phyloP scores from a whole-genome alignment of 2,113 vertebrate species.

The Axis porcinus region DNA sequence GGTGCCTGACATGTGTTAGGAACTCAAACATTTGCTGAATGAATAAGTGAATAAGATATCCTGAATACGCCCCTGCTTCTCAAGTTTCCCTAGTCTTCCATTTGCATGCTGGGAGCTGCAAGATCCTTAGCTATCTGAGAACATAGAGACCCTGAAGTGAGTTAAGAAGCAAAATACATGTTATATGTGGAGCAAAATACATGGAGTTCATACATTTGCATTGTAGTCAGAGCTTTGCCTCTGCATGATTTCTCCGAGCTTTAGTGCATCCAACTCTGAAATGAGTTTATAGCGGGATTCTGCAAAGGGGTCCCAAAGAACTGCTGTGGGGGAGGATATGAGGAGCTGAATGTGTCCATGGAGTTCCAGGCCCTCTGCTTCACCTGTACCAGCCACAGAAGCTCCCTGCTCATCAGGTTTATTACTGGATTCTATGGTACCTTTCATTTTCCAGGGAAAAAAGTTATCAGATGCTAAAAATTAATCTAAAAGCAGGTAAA shows the following conservation, averaged over 20 bases:
- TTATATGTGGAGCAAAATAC: background rate
- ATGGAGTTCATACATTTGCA: background rate
- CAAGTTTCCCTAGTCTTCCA: background rate
- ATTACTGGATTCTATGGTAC: background rate
- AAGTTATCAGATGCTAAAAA: background rate
- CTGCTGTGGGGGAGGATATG: background rate
- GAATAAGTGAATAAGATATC: background rate
- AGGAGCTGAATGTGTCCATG: accelerated
- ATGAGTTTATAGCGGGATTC: background rate
- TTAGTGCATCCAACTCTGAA: background rate
- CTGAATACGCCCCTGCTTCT: background rate
- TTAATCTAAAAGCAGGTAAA: background rate
- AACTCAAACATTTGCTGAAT: background rate
- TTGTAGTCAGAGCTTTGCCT: background rate
- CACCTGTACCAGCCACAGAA: background rate
- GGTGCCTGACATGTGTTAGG: background rate
- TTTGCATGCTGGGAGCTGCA: background rate
- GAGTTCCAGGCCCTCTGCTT: background rate
- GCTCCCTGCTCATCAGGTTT: background rate
- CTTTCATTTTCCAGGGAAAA: background rate
- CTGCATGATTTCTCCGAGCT: background rate
- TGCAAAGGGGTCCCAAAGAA: background rate
- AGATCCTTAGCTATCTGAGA: background rate
- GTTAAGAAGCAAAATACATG: background rate
- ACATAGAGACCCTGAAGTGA: background rate